A percentile compares a stretch with the other conserved stretches of the same genome.
Conservation (phyloP, 1,140 invertebrate genomes). For the Steinernema feltiae region DNA sequence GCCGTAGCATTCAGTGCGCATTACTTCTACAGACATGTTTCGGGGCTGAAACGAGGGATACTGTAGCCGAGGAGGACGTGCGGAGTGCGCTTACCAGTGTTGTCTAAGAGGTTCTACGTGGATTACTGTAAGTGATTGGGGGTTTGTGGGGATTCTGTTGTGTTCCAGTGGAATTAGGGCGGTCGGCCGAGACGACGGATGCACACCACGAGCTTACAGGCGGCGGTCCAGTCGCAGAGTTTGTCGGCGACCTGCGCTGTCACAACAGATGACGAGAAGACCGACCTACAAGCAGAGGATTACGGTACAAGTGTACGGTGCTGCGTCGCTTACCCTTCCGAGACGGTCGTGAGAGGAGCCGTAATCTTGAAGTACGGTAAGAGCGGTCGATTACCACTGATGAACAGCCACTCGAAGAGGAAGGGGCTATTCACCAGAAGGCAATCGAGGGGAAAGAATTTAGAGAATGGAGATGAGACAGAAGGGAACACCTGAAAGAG, state of each 20-base stretch:
- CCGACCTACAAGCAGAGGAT: conserved; percentile 23
- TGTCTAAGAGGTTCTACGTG: too few species aligned
- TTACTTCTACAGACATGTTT: conserved; percentile 11
- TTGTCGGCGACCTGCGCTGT: neutral
- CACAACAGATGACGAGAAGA: conserved; percentile 7
- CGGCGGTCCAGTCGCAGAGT: conserved; percentile 21
- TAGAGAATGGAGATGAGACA: neutral
- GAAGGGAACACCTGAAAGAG: conserved; percentile 16
- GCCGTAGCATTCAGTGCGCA: conserved; percentile 24
- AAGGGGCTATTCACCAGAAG: conserved; percentile 10
- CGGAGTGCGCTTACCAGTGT: conserved; percentile 2
- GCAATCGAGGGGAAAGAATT: conserved; percentile 11
- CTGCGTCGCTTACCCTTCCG: neutral
- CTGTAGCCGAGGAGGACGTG: neutral
- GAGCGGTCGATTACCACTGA: neutral
- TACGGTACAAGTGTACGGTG: neutral
- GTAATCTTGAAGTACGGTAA: conserved; percentile 28
- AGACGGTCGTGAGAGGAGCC: conserved; percentile 10
- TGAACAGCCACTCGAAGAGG: neutral
- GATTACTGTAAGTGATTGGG: neutral
- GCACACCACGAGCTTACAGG: conserved; percentile 35
- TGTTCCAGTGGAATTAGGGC: conserved; percentile 36
- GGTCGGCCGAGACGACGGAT: conserved; percentile 37
- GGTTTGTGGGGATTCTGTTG: neutral
- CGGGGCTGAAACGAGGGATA: neutral